These are phyloP conservation scores for Dendrolimus pini DNA, from an alignment of 2,888 invertebrate genomes.

Conservation along the genomic window DNA sequence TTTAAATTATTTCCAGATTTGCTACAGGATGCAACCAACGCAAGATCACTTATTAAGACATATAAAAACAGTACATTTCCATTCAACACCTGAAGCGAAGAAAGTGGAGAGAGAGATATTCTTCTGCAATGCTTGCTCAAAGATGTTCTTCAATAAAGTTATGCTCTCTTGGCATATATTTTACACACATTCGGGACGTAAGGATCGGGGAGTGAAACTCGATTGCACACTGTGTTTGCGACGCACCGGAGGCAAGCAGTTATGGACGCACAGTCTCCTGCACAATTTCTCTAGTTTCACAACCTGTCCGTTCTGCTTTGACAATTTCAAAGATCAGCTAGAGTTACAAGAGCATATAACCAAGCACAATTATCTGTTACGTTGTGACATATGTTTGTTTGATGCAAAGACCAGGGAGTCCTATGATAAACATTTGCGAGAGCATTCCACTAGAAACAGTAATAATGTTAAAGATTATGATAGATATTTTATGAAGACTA, in stretches of 20 bases:
- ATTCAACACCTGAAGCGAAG: constrained; percentile 27
- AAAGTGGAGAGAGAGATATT: constrained; percentile 40
- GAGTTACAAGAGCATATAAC: constrained; percentile 25
- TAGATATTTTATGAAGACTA: constrained; percentile 13
- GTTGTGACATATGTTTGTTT: constrained; percentile 24
- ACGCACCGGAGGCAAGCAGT: background rate
- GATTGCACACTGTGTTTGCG: background rate
- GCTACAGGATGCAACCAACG: constrained; percentile 19
- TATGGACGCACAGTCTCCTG: constrained; percentile 3
- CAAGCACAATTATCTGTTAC: constrained; percentile 16
- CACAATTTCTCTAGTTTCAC: constrained; percentile 1
- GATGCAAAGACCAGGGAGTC: constrained; percentile 14
- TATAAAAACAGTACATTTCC: constrained; percentile 33
- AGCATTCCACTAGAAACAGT: constrained; percentile 15
- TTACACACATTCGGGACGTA: constrained; percentile 11
- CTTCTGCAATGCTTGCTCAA: constrained; percentile 36
- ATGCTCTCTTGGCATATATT: constrained; percentile 29
- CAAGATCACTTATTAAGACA: constrained; percentile 23
- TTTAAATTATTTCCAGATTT: constrained; percentile 32
- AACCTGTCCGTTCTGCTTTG: constrained; percentile 35
- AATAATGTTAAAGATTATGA: background rate
- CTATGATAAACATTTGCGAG: constrained; percentile 24
- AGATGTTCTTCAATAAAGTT: constrained; percentile 47
- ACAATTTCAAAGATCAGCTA: background rate
- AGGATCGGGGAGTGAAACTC: background rate